A percentile compares a stretch with the other conserved stretches of the same genome.
phyloP scores from a whole-genome alignment of 2,888 invertebrate species.

The Lagria hirta region DNA sequence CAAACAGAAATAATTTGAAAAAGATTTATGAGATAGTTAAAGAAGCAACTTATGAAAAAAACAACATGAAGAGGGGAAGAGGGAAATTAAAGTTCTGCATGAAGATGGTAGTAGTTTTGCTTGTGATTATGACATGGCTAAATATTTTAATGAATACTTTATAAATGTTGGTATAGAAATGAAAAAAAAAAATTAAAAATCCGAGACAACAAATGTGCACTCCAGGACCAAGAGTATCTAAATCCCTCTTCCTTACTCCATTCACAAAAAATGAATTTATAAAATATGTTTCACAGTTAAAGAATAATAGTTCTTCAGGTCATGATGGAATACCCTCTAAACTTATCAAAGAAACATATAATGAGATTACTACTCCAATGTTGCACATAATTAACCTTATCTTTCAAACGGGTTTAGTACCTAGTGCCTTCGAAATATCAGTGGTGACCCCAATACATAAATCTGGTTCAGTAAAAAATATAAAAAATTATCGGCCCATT shows the following conservation, averaged over 20 bases:
- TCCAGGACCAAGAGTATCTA: no score
- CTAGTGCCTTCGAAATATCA: background rate
- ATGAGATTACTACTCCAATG: background rate
- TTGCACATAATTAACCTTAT: background rate
- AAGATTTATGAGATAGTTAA: background rate
- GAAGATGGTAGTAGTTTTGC: no score
- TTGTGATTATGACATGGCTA: no score
- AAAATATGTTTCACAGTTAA: background rate
- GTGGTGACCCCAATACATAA: conserved; percentile 1
- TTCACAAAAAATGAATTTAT: background rate
- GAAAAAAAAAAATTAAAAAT: no score
- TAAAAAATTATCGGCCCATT: background rate
- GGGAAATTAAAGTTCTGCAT: no score
- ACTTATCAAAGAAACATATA: background rate
- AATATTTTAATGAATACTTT: no score
- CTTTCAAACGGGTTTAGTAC: background rate
- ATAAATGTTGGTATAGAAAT: no score
- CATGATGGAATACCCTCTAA: no score
- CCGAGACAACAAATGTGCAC: no score
- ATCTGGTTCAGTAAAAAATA: background rate
- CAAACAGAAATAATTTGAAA: conserved; percentile 1
- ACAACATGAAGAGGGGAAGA: no score
- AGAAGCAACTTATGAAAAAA: no score
- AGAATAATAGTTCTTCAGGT: background rate
- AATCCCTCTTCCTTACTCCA: background rate